These are phyloP conservation scores for Tetropium fuscum DNA, from an alignment of 2,888 invertebrate genomes.

Conservation along the genomic window DNA sequence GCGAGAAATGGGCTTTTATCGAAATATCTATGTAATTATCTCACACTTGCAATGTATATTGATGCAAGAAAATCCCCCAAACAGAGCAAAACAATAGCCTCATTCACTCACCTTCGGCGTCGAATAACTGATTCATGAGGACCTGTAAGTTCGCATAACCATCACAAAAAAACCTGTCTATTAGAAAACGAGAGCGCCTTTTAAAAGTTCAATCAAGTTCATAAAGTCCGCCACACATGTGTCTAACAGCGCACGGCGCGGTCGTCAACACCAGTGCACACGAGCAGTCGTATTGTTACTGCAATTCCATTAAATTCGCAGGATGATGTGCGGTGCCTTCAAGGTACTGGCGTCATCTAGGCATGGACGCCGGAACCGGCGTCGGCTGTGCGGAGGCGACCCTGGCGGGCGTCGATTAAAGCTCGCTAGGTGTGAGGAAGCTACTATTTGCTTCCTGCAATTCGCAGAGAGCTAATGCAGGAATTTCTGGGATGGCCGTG, in stretches of 20 bases:
- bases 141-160: background rate
- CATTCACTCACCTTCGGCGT: background rate
- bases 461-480: background rate
- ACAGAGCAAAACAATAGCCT: no score
- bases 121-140: background rate
- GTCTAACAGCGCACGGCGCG: conserved; percentile 3
- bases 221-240: conserved; percentile 19
- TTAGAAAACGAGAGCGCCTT: background rate
- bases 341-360: conserved; percentile 5
- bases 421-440: background rate
- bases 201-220: conserved; percentile 17
- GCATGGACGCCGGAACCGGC: background rate
- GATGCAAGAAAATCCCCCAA: no score
- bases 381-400: background rate
- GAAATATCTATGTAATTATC: no score
- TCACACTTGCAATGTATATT: no score
- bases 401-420: background rate
- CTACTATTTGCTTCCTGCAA: background rate
- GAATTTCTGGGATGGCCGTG: background rate
- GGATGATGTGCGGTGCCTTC: background rate
- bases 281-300: conserved; percentile 13
- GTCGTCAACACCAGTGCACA: conserved; percentile 1
- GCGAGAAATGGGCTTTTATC: no score
- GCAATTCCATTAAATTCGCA: background rate
- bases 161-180: conserved; percentile 1